phyloP scores from a whole-genome alignment of 1,140 invertebrate species.

The Musca domestica region DNA sequence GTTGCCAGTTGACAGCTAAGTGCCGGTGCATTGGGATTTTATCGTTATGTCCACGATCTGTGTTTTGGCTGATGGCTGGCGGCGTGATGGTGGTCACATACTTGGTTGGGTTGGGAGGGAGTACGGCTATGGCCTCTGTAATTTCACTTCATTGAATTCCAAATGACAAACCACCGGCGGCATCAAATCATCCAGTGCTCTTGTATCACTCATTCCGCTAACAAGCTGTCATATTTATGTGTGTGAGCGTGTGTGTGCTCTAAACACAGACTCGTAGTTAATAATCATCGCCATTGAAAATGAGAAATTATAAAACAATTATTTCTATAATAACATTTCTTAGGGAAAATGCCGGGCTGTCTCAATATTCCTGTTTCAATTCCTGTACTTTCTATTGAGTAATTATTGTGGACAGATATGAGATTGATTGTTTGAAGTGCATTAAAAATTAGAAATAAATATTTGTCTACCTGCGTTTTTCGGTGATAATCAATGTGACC shows the following conservation, averaged over 20 bases:
- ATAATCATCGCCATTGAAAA: constrained; percentile 4
- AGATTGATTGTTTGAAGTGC: too few species aligned
- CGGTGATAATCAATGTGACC: too few species aligned
- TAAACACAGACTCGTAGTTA: too few species aligned
- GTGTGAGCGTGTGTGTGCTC: too few species aligned
- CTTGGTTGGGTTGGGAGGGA: neutral
- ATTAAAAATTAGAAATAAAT: too few species aligned
- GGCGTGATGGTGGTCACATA: neutral
- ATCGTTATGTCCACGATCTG: neutral
- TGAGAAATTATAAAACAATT: constrained; percentile 15
- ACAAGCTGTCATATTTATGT: too few species aligned
- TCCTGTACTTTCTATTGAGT: neutral
- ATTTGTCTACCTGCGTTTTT: too few species aligned
- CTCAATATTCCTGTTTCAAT: too few species aligned
- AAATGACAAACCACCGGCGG: neutral
- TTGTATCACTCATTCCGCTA: too few species aligned
- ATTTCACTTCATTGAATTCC: constrained; percentile 17
- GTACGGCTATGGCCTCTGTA: neutral
- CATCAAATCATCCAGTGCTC: too few species aligned
- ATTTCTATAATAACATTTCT: neutral
- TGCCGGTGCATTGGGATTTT: constrained; percentile 10
- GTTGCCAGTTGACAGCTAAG: constrained; percentile 12
- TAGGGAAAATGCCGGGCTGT: too few species aligned
- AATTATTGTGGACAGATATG: neutral
- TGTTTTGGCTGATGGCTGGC: too few species aligned